Evolutionary conservation across 2,888 invertebrate species (phyloP), one percentile per base, ranked within the genome.

Genomic region (Caenorhabditis becei): DNA sequence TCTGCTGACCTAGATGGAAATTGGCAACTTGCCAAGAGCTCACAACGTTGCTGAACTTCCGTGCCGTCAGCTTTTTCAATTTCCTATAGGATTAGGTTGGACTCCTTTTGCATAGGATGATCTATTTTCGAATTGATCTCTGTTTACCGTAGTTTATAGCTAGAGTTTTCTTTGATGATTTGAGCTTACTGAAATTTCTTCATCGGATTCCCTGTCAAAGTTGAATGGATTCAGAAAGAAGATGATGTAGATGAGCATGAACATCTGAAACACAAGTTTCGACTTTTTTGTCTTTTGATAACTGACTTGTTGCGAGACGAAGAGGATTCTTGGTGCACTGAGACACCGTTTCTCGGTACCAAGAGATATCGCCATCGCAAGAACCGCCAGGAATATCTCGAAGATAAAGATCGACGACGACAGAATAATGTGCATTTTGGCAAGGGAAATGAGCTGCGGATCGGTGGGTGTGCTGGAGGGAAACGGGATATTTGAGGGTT

Each of bases 151-250:
- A n/a, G n/a, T n/a, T n/a, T n/a, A n/a, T n/a, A n/a, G n/a, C n/a
- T n/a, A n/a, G n/a, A 32, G 32, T 32, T 32, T 32, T 4, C 32
- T 5, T 41, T 41, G 41, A 11, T 16, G 4, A 24, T 26, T 23
- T 24, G 44, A 24, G 54, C 63, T 49, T 18, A 74, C 74, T 28
- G 51, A 65, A 11, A 74, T 37, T 23, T 74, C 51, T 5, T 58
- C 65, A 28, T 65, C 28, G 14, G n/a, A 49, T 26, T 74, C 41
- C 4, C 28, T 26, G 7, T 74, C 74, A 8, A 74, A 26, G 18
- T 49, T 74, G 28, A 74, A 74, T 11, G 58, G 51, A 20, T 74
- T 74, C 20, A 74, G 41, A 24, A 74, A 74, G 41, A 74, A 74
- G 8, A 74, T 65, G 3, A 74, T 59, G 18, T 74, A 74, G 32